Evolutionary conservation across 2,888 invertebrate species (phyloP).

Genomic region (Sphaerophoria rueppellii): DNA sequence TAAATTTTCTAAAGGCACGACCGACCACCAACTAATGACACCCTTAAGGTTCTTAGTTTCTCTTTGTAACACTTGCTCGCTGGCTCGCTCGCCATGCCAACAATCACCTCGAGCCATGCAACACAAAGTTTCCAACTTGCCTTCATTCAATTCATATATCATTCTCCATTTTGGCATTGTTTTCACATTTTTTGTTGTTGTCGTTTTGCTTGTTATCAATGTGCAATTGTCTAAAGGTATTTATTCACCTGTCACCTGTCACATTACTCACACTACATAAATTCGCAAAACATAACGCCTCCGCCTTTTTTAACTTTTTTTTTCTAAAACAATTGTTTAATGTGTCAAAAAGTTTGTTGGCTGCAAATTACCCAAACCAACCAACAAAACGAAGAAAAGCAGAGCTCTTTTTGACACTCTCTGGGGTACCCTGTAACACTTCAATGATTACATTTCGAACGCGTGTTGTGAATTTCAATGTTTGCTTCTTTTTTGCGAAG

Average conservation of each 20-base stretch:
- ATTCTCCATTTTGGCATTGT: slow-evolving; percentile 31
- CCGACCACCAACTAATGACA: slow-evolving; percentile 35
- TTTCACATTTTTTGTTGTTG: neutral
- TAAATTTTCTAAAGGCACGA: slow-evolving; percentile 46
- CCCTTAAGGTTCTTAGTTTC: slow-evolving; percentile 25
- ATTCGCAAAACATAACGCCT: slow-evolving; percentile 15
- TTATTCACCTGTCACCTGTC: slow-evolving; percentile 60
- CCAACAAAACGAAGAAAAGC: neutral
- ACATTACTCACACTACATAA: slow-evolving; percentile 28
- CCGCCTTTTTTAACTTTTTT: neutral
- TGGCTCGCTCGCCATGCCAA: neutral
- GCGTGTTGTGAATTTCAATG: slow-evolving; percentile 25
- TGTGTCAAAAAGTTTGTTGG: slow-evolving; percentile 47
- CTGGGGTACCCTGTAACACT: neutral
- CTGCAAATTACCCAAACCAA: slow-evolving; percentile 26
- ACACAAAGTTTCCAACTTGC: slow-evolving; percentile 19
- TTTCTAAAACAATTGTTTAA: slow-evolving; percentile 19
- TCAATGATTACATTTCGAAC: slow-evolving; percentile 41
- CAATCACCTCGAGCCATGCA: slow-evolving; percentile 7
- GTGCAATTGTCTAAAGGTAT: slow-evolving; percentile 29
- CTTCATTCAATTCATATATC: neutral
- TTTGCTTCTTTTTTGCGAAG: neutral
- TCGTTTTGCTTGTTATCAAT: slow-evolving; percentile 42
- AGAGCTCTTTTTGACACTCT: slow-evolving; percentile 27
- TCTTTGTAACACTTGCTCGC: neutral